Evolutionary conservation across 2,113 vertebrate genomes (phyloP), one percentile per base, ranked within the genome.

Genomic region (Fregata magnificens): DNA sequence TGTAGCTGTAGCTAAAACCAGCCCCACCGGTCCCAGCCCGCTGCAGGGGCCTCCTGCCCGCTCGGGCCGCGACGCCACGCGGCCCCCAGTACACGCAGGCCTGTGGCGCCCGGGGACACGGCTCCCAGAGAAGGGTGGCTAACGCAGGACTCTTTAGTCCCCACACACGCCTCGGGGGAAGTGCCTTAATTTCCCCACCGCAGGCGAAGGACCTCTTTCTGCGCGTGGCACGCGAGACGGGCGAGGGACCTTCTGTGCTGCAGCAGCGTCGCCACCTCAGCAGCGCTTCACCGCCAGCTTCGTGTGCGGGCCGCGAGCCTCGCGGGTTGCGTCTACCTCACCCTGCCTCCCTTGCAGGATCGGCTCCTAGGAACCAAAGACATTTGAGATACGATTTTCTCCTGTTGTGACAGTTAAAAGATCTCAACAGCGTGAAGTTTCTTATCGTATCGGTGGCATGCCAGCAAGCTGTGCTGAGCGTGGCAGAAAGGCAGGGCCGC

Each of bases 61-160:
- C 38, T 4, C 11, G 3, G 19, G 44, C 55, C 6, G 3, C 3
- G 36, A 2, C 11, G 1, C 50, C 42, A 4, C 6, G 2, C 7
- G 17, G 36, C 40, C 25, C 34, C 55, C 65, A 9, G 1, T 63
- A 7, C 16, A 6, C 40, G 34, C 44, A 0, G 0, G 20, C 0
- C 80, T 8, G n/a, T 0, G 25, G 6, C 0, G 11, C 31, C n/a
- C 7, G 2, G 13, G 66, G 50, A 32, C 45, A 2, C 2, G 15
- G 67, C 67, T 38, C 52, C 49, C 11, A 4, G 24, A 5, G 79
- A 0, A 55, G 16, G 20, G 44, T 0, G 19, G 12, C 22, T 10
- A 13, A 1, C 1, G 53, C 61, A 4, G 28, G 20, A 4, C 12
- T 44, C 6, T 6, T 13, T 9, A 1, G 24, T 21, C 29, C 38